phyloP scores from a whole-genome alignment of 2,797 vertebrate species.

The Austrolebias charrua region DNA sequence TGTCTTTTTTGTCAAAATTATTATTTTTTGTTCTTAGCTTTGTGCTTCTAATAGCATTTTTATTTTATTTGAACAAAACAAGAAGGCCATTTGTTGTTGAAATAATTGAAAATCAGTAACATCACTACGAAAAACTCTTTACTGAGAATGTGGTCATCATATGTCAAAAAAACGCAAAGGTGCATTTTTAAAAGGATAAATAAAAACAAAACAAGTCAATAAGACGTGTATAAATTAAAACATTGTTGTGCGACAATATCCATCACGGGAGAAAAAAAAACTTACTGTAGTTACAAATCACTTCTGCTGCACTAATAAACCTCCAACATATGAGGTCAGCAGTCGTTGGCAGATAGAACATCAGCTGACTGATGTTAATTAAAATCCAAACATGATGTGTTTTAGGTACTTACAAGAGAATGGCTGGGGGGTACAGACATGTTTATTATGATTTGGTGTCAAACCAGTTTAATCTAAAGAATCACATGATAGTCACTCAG shows the following conservation, averaged over 20 bases:
- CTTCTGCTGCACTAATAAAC: slow-evolving; percentile 8
- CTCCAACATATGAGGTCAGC: slow-evolving; percentile 43
- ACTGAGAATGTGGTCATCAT: no score
- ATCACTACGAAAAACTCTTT: no score
- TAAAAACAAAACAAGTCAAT: no score
- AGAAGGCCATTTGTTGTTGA: neutral
- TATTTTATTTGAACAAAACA: neutral
- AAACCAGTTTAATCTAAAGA: slow-evolving; percentile 65
- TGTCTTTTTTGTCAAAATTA: no score
- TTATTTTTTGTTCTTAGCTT: neutral
- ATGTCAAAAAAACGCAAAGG: no score
- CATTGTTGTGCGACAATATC: no score
- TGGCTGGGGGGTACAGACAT: slow-evolving; percentile 13
- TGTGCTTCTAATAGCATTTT: neutral
- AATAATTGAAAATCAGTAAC: no score
- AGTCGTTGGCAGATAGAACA: slow-evolving; percentile 41
- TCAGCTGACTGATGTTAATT: slow-evolving; percentile 49
- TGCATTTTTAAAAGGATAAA: no score
- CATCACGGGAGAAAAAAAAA: no score
- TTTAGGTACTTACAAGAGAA: slow-evolving; percentile 53
- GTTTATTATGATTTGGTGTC: slow-evolving; percentile 52
- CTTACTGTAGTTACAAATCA: neutral
- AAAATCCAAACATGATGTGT: slow-evolving; percentile 44
- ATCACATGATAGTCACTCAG: slow-evolving; percentile 58
- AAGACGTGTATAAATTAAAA: no score